These are phyloP conservation scores for Columba guinea DNA, from an alignment of 2,797 vertebrate genomes.

Conservation along the genomic window DNA sequence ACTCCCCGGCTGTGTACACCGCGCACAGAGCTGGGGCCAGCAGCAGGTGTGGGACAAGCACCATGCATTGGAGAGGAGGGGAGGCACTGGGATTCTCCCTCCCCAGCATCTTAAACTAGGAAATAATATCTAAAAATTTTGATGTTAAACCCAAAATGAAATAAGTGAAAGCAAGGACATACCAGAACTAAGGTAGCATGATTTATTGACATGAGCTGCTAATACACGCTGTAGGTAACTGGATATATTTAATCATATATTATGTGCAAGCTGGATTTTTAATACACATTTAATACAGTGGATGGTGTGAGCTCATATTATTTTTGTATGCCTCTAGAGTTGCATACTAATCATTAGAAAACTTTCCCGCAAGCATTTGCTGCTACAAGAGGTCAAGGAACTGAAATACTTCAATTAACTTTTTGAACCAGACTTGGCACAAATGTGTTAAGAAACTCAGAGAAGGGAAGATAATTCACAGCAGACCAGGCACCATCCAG, in stretches of 20 bases:
- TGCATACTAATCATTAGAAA: neutral
- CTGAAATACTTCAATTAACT: neutral
- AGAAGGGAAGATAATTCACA: neutral
- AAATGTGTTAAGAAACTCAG: neutral
- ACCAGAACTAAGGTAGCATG: neutral
- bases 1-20: fast-evolving
- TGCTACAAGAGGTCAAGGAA: neutral
- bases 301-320: neutral
- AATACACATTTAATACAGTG: neutral
- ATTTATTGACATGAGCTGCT: slow-evolving; percentile 52
- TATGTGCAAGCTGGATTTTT: slow-evolving; percentile 29
- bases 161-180: neutral
- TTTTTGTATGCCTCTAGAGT: neutral
- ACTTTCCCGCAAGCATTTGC: neutral
- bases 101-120: neutral
- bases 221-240: neutral
- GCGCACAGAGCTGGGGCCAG: fast-evolving
- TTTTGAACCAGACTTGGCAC: neutral
- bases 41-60: fast-evolving
- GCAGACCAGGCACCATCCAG: neutral
- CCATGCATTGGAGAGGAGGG: neutral
- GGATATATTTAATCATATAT: neutral
- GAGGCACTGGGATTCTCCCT: neutral
- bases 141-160: neutral
- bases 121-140: neutral